phyloP scores from a whole-genome alignment of 2,113 vertebrate species.

The Murina feae region DNA sequence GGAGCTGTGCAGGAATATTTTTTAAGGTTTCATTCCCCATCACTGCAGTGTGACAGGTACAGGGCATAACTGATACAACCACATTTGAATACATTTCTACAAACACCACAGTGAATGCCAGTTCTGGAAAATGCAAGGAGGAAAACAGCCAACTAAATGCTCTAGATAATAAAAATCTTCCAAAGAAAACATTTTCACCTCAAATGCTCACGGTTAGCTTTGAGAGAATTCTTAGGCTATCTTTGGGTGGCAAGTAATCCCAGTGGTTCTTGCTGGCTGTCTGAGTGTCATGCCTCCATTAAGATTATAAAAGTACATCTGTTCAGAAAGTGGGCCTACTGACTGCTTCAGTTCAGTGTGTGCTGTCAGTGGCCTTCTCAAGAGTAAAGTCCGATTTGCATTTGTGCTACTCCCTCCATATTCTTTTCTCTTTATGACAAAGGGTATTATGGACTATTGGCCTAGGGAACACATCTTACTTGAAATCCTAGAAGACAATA shows the following conservation, averaged over 20 bases:
- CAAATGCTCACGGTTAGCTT: background rate
- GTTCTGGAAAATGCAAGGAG: background rate
- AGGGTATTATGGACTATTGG: background rate
- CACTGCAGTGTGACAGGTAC: background rate
- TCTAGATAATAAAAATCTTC: conserved; percentile 22
- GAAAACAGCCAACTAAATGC: background rate
- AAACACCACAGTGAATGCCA: background rate
- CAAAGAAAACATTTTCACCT: background rate
- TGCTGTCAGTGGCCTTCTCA: background rate
- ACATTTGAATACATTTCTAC: background rate
- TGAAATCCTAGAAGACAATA: background rate
- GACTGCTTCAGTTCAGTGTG: background rate
- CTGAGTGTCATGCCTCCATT: background rate
- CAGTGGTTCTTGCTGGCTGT: background rate
- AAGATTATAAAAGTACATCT: background rate
- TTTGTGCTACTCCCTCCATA: background rate
- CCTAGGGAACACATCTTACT: background rate
- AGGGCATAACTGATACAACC: background rate
- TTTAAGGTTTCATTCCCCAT: background rate
- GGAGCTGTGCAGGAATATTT: background rate
- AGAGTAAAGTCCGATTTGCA: background rate
- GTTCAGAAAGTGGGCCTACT: background rate
- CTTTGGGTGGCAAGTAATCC: background rate
- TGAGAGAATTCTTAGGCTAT: background rate
- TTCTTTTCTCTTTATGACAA: background rate